Evolutionary conservation across 2,113 vertebrate species (phyloP), one percentile per base, ranked within the genome.

Genomic region (Madoqua kirkii): DNA sequence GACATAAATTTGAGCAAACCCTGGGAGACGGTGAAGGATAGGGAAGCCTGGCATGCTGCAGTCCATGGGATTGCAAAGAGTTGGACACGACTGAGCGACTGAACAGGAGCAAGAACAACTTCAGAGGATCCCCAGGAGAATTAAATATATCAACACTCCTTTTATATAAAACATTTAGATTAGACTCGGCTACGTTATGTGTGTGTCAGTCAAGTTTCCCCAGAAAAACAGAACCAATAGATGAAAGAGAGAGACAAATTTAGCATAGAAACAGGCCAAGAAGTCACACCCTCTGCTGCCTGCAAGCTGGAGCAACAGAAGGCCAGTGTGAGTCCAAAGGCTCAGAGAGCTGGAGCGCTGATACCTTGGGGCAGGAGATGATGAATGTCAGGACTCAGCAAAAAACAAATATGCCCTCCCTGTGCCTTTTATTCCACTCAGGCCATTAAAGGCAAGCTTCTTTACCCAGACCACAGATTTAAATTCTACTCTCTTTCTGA

Each of bases 51-150:
- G 67, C 19, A 5, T 40, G 67, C 67, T 71, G n/a, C 3, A 23
- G 67, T 71, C 19, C 67, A 6, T 23, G n/a, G 5, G 10, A n/a
- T 71, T 0, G 0, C n/a, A 23, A 64, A n/a, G n/a, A 71, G 67
- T 23, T 0, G 0, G 19, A 40, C 67, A 71, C 0, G 3, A 40
- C 64, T 71, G 64, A 71, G 64, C 0, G 2, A 71, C 9, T 23
- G n/a, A 71, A 71, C n/a, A 71, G 67, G 67, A 71, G 36, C 19
- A 71, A 40, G n/a, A 36, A 36, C 64, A 71, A 71, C 64, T 13
- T 59, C 52, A 23, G 50, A 60, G 12, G 36, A 25, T 27, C 23
- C 15, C 36, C 2, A 3, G n/a, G 15, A 81, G 16, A 40, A 50
- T 6, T 14, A 13, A 57, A 29, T 16, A 3, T 48, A 29, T 23